Base-by-base conservation (phyloP, 2,888 invertebrate species). In the Platycheirus rosarum region DNA sequence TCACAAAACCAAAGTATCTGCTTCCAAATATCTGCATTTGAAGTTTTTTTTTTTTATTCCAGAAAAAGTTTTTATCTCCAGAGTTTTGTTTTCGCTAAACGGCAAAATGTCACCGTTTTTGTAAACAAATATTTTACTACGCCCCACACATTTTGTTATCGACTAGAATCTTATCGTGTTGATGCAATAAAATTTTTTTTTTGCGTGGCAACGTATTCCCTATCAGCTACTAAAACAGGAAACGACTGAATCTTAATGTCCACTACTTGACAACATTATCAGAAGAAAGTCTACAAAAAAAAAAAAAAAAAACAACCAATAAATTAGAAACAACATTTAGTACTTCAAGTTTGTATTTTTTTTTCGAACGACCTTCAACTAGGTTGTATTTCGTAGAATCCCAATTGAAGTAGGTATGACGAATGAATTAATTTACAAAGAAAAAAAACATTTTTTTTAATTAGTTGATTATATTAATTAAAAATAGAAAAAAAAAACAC, bases 311-410 rank as follows among this genome's bases (percentile, higher is more conserved):
- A 37, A 20, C 7, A 35, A 9, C 6, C 2, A 32, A 11, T n/a
- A n/a, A 51, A 26, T 42, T 57, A 57, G 23, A 37, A 42, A 57
- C 23, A 40, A 14, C 20, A 4, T 26, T 57, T 4, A 40, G 5
- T 23, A 60, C 48, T 69, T 62, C 35, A 75, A 49, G 60, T 32
- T 44, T 11, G 49, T 42, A 20, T 62, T 48, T 48, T 76, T 53
- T 51, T 37, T 53, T 62, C 14, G 49, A 57, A 26, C 70, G 80
- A 80, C 80, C 80, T 80, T 80, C 80, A 80, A 69, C 65, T 51
- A 48, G 80, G 75, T 60, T 75, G 57, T 55, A 53, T 79, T 69
- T 70, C 65, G 63, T 74, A 79, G 62, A 70, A 66, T 2, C 46
- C 49, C 35, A 66, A 55, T 74, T 75, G 32, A 62, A 51, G 65